These are phyloP conservation scores for Hephaestus fuliginosus DNA, from an alignment of 2,797 vertebrate species.

Conservation along the genomic window DNA sequence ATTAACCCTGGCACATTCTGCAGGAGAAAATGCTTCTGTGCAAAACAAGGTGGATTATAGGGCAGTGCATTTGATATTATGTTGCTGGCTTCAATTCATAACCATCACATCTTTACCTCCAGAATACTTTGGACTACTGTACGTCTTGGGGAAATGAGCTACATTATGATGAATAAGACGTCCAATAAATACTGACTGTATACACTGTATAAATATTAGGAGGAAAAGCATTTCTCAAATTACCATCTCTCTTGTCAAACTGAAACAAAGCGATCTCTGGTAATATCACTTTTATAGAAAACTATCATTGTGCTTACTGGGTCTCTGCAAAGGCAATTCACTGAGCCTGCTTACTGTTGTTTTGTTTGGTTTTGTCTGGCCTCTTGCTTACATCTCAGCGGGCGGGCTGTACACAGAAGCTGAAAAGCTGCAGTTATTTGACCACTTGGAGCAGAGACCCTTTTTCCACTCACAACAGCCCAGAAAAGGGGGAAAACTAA, in stretches of 20 bases:
- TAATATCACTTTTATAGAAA: slow-evolving; percentile 9
- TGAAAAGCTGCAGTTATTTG: slow-evolving; percentile 70
- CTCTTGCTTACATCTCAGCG: slow-evolving; percentile 69
- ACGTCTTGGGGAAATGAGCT: not conserved
- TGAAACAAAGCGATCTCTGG: not conserved
- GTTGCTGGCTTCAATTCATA: not conserved
- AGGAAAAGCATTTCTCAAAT: not conserved
- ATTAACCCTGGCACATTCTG: slow-evolving; percentile 40
- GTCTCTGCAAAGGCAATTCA: slow-evolving; percentile 26
- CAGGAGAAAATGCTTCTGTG: slow-evolving; percentile 25
- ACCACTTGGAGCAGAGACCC: slow-evolving; percentile 66
- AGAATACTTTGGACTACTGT: slow-evolving; percentile 3
- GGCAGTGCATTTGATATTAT: not conserved
- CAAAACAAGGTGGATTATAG: slow-evolving; percentile 20
- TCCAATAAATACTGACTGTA: not conserved
- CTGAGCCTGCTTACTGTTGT: slow-evolving; percentile 60
- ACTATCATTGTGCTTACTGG: not conserved
- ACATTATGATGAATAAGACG: not conserved
- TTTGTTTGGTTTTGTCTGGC: slow-evolving; percentile 70
- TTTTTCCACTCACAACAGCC: slow-evolving; percentile 72
- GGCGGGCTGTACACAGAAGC: slow-evolving; percentile 79
- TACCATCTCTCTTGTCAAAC: not conserved
- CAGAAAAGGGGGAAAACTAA: slow-evolving; percentile 38
- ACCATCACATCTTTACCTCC: slow-evolving; percentile 7
- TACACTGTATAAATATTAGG: not conserved